Evolutionary conservation across 1,140 invertebrate genomes (phyloP).

Genomic region (Aradophagus sp.): DNA sequence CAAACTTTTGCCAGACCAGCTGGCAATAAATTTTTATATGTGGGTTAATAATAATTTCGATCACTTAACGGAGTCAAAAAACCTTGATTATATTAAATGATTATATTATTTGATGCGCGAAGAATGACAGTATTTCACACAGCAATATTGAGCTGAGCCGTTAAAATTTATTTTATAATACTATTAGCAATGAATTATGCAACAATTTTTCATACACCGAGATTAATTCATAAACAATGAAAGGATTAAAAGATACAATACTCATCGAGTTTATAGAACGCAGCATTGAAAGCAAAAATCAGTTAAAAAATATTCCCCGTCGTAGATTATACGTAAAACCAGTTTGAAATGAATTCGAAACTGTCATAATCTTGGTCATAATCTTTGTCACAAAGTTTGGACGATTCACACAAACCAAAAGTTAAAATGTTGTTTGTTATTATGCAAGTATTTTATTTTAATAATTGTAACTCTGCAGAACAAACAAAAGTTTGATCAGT

Average conservation of each 20-base stretch:
- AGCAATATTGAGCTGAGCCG: slow-evolving; percentile 40
- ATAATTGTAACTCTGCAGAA: too few species aligned
- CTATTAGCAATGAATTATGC: slow-evolving; percentile 55
- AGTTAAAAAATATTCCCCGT: slow-evolving; percentile 26
- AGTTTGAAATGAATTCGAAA: too few species aligned
- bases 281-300: slow-evolving; percentile 31
- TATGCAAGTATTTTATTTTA: too few species aligned
- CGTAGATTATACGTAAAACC: slow-evolving; percentile 33
- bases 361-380: slow-evolving; percentile 20
- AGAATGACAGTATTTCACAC: slow-evolving; percentile 45
- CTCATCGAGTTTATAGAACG: slow-evolving; percentile 41
- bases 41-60: too few species aligned
- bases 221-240: slow-evolving; percentile 54
- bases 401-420: not conserved
- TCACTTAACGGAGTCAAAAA: too few species aligned
- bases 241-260: slow-evolving; percentile 50
- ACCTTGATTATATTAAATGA: too few species aligned
- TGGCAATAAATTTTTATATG: too few species aligned
- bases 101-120: too few species aligned
- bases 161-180: slow-evolving; percentile 48
- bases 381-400: not conserved
- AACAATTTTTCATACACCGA: slow-evolving; percentile 42
- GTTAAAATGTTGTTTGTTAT: too few species aligned
- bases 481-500: too few species aligned
- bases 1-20: too few species aligned